phyloP scores from a whole-genome alignment of 1,140 invertebrate species.

The Micrasema minimum region DNA sequence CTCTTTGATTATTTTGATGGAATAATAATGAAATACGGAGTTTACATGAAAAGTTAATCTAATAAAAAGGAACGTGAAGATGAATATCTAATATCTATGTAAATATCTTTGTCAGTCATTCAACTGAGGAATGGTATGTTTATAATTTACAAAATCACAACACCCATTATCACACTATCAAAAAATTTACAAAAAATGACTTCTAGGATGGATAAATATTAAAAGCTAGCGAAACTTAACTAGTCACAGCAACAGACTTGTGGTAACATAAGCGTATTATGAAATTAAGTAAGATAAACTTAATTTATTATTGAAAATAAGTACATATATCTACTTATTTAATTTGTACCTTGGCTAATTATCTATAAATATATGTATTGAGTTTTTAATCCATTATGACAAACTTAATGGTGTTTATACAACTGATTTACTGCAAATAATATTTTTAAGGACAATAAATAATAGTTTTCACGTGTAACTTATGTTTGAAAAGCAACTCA shows the following conservation, averaged over 20 bases:
- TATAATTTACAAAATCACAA: conserved; percentile 11
- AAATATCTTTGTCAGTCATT: neutral
- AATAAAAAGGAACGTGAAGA: neutral
- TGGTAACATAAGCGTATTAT: conserved; percentile 43
- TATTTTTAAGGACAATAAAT: neutral
- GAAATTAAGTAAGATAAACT: conserved; percentile 8
- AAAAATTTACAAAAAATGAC: conserved; percentile 20
- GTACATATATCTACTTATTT: neutral
- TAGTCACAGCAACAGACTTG: conserved; percentile 37
- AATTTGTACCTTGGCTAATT: neutral
- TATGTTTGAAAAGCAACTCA: too few relatives aligned
- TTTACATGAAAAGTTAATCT: neutral
- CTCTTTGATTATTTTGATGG: neutral
- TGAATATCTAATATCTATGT: neutral
- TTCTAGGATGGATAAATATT: conserved; percentile 20
- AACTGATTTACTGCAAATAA: neutral
- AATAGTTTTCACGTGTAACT: too few relatives aligned
- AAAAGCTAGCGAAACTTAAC: conserved; percentile 35
- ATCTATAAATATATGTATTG: neutral
- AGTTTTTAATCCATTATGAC: neutral
- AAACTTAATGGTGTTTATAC: too few relatives aligned
- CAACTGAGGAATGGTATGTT: conserved; percentile 17
- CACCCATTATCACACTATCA: conserved; percentile 4
- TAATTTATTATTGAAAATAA: neutral
- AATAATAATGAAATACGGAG: neutral